Evolutionary conservation across 1,140 invertebrate species (phyloP), one percentile per base, ranked within the genome.

Genomic region (Lucilia sericata): DNA sequence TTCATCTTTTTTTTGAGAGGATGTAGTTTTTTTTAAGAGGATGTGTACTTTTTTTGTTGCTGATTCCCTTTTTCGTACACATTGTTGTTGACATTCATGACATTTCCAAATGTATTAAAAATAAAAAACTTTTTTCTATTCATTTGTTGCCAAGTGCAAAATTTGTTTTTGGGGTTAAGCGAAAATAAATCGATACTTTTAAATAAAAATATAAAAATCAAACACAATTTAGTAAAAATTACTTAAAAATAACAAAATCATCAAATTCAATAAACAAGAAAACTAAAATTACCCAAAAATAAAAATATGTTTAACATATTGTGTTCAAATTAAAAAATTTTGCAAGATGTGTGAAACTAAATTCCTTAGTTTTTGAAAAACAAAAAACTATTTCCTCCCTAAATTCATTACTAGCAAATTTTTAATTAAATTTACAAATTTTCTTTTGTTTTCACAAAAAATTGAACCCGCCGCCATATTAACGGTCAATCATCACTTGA

Each of bases 81-180:
- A 70, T 70, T 70, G 7, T 70, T 70, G 65, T 70, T 70, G 65
- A 70, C 65, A 70, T 70, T 70, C 65, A 19, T 70, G 21, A n/a
- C 65, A 21, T 21, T 25, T 42, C 5, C 42, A 42, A 42, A 42
- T 70, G 51, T 55, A 55, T 21, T 70, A 9, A 10, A 21, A 70
- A 21, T 19, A 70, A 10, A n/a, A n/a, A 70, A 70, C 12, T 55
- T 55, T 36, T 42, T 42, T 42, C 42, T 42, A 8, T 42, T 42
- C 42, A 42, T 60, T 70, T 70, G 65, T 70, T 70, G 65, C 65
- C 65, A 70, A 70, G 65, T 70, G 65, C 65, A 70, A 21, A 70
- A 60, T n/a, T 30, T 60, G 55, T 21, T 21, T 70, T 70, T 70
- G 65, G 65, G n/a, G 21, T 70, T 19, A 70, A 25, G 25, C 13